Base-by-base conservation (phyloP, 2,888 invertebrate species). In the Pandemis cinnamomeana region DNA sequence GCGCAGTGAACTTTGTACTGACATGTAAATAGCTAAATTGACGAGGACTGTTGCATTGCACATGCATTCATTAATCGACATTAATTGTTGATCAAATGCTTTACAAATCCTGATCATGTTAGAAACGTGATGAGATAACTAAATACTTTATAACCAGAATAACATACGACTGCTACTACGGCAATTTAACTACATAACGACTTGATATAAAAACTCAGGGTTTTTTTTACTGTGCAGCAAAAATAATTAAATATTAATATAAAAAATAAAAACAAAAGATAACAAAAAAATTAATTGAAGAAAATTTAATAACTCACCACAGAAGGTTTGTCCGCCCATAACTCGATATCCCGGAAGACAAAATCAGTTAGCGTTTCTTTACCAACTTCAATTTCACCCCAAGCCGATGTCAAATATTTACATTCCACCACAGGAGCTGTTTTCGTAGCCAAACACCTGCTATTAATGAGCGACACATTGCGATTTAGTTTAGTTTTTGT, bases 281-380 rank as follows among this genome's bases (percentile, higher is more conserved):
- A 53, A 15, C 53, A 42, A 62, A 7, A 64, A 42, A 44, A 2
- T 0, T 36, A 36, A n/a, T 11, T 63, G 0, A 36, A 15, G n/a
- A 48, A 66, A 66, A 27, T 27, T 11, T 3, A 58, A 27, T 55
- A 58, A 95, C 96, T 95, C 91, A 96, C 96, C 90, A 96, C 91
- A 74, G 95, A 95, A 42, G 96, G 95, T 77, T 94, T 90, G 79
- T 96, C 95, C 10, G 94, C 88, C 95, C 95, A 95, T 75, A 94
- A 83, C 63, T 95, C 95, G 44, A 92, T 80, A 79, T 95, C 93
- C 77, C 92, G 90, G 90, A 95, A 96, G 72, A 96, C 87, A 86
- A 93, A 93, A 53, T 96, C 95, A 42, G 95, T 95, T 72, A 96
- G 84, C 68, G 95, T 93, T 83, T 95, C 93, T 64, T 95, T 94